Conservation (phyloP, 2,113 vertebrate species). For the Perca flavescens region DNA sequence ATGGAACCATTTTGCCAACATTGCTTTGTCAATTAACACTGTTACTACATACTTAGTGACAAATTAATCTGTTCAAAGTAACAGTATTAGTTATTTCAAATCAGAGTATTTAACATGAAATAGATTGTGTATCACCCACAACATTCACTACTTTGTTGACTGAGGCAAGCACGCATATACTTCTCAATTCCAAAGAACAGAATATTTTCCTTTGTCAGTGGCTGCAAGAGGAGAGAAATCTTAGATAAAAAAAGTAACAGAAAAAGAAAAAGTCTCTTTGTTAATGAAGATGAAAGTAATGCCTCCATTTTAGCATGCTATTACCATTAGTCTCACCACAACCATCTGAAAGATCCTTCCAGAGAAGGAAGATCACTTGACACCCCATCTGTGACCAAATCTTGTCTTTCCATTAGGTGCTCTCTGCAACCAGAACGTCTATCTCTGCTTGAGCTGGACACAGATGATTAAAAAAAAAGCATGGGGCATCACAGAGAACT, state of each 20-base stretch:
- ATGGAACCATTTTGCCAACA: neutral
- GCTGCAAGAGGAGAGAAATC: conserved; percentile 54
- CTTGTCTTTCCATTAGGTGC: conserved; percentile 74
- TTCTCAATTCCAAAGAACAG: conserved; percentile 48
- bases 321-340: conserved; percentile 82
- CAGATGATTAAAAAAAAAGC: conserved; percentile 75
- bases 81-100: neutral
- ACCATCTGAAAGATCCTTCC: conserved; percentile 73
- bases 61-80: neutral
- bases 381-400: conserved; percentile 71
- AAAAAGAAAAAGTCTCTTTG: conserved; percentile 81
- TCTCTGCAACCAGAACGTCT: conserved; percentile 71
- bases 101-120: neutral
- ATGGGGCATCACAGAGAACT: conserved; percentile 69
- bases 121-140: conserved; percentile 9
- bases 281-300: conserved; percentile 82
- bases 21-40: neutral
- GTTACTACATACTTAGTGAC: neutral
- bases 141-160: conserved; percentile 21
- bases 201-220: conserved; percentile 58
- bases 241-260: conserved; percentile 30
- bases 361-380: conserved; percentile 80
- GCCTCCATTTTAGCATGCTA: conserved; percentile 81
- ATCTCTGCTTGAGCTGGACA: conserved; percentile 65
- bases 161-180: conserved; percentile 34